Evolutionary conservation across 2,113 vertebrate species (phyloP), one percentile per base, ranked within the genome.

Genomic region (Crocuta crocuta): DNA sequence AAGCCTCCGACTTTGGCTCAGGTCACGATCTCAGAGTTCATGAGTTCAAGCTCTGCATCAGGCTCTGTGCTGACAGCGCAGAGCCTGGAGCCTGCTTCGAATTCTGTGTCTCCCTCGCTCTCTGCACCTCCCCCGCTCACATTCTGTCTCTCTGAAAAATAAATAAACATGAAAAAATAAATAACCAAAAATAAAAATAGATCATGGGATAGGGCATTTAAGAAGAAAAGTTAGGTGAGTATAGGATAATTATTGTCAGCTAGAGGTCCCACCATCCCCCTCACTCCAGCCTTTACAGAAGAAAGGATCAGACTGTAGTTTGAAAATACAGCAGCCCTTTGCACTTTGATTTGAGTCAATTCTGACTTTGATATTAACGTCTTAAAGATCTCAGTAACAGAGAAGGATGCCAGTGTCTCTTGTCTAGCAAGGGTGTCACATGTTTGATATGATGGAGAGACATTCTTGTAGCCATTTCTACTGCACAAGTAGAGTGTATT

Each of bases 381-480:
- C 73, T 66, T 35, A 26, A 5, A 82, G 45, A 68, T 50, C 26
- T 88, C 53, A 48, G 1, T 53, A 19, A 24, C 19, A 73, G n/a
- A 91, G 35, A 76, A 93, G 28, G 17, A 39, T 43, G 43, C 24
- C 15, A 26, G 17, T 10, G 26, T 68, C 15, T 58, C 12, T 1
- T 7, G 0, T 33, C 26, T 50, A 85, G 89, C 33, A 94, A 50
- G 76, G 9, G 19, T 50, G 16, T 78, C 28, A 91, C 33, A 9
- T 6, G 31, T 45, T 83, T 24, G 58, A 86, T 58, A 43, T 58
- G 70, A 33, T 17, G 2, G 26, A 73, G n/a, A 78, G 28, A 76
- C 21, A 28, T 3, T 0, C 0, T 6, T 39, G 19, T 21, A 26
- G 15, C 15, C 5, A 1, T 50, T 63, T 61, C 4, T 31, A 13